These are phyloP conservation scores for Seriola aureovittata DNA, from an alignment of 2,113 vertebrate genomes.

Conservation along the genomic window DNA sequence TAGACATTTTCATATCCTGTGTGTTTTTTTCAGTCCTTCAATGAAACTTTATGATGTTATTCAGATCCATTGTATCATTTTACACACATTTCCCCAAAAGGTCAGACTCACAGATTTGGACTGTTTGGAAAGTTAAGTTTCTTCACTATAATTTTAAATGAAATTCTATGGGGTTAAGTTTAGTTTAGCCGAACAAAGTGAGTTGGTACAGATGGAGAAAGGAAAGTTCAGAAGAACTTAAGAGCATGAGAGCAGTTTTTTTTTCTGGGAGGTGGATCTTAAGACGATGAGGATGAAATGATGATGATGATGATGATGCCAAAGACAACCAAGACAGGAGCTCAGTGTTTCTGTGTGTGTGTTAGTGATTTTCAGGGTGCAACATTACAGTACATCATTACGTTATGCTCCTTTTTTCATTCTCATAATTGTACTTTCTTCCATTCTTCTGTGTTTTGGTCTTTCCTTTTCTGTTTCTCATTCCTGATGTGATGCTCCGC, in stretches of 20 bases:
- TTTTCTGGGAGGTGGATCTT: background rate
- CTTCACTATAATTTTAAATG: background rate
- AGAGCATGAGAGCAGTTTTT: background rate
- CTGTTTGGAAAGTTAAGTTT: background rate
- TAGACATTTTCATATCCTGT: background rate
- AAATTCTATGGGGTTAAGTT: background rate
- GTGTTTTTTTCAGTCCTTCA: background rate
- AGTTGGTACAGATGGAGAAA: background rate
- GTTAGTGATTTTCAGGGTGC: background rate
- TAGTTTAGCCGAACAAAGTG: background rate
- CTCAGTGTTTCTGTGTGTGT: background rate
- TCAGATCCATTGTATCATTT: too few relatives aligned
- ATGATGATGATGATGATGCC: background rate
- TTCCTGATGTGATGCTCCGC: conserved; percentile 1
- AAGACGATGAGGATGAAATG: background rate
- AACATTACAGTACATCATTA: background rate
- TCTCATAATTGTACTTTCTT: background rate
- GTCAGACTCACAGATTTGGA: background rate
- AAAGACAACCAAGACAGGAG: background rate
- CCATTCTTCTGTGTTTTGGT: conserved; percentile 10
- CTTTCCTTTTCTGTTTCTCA: conserved; percentile 11
- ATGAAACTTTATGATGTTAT: background rate
- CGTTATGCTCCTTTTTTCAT: too few relatives aligned
- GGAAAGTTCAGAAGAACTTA: background rate
- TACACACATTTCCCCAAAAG: background rate